Conservation (phyloP, 2,113 vertebrate species). For the Mixornis gularis region DNA sequence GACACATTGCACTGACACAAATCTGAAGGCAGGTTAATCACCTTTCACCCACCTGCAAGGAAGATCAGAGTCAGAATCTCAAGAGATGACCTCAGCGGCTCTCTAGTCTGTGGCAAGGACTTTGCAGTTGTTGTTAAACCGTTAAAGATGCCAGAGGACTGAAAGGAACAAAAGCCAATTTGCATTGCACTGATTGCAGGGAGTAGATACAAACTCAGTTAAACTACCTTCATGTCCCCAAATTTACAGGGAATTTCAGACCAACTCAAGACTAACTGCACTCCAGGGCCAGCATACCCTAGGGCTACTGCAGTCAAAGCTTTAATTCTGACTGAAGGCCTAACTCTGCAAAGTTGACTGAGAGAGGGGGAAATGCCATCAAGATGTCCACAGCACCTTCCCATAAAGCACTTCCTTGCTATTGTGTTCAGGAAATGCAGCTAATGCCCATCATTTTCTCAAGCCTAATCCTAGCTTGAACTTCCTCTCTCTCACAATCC, state of each 20-base stretch:
- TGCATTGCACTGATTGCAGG: not conserved
- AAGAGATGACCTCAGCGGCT: not conserved
- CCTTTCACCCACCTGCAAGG: not conserved
- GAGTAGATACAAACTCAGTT: not conserved
- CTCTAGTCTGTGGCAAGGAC: not conserved
- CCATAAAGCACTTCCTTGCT: not conserved
- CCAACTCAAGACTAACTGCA: not conserved
- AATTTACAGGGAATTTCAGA: not conserved
- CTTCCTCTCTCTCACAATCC: fast-evolving
- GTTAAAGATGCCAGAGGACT: not conserved
- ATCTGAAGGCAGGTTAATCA: not conserved
- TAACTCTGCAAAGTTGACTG: not conserved
- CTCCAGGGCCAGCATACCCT: not conserved
- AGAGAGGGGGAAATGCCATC: not conserved
- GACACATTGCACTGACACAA: not conserved
- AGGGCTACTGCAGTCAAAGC: not conserved
- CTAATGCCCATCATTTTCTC: not conserved
- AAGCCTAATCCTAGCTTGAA: not conserved
- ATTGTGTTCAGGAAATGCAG: not conserved
- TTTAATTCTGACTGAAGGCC: not conserved
- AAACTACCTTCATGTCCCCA: not conserved
- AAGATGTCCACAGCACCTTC: not conserved
- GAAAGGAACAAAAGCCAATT: not conserved
- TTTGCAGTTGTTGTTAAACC: not conserved
- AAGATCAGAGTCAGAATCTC: not conserved